Conservation (phyloP, 1,140 invertebrate genomes). For the Trichomalopsis sarcophagae region DNA sequence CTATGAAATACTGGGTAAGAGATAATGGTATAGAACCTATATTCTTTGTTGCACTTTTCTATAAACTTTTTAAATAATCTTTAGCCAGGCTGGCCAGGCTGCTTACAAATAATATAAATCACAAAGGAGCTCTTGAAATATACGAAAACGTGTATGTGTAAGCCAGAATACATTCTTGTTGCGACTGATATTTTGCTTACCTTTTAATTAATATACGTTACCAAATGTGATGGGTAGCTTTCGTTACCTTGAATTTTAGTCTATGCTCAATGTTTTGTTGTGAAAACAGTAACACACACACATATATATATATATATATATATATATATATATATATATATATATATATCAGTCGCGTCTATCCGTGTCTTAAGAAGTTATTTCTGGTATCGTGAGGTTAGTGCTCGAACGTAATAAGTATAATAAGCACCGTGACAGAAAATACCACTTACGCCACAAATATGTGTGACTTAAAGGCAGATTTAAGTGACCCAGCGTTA, state of each 20-base stretch:
- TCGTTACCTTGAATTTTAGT: background rate
- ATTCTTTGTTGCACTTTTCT: slow-evolving; percentile 33
- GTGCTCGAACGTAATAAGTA: too few relatives aligned
- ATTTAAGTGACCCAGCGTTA: too few relatives aligned
- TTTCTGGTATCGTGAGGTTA: too few relatives aligned
- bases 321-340: too few relatives aligned
- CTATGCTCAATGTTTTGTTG: too few relatives aligned
- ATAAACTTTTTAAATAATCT: background rate
- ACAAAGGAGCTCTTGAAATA: background rate
- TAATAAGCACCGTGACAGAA: too few relatives aligned
- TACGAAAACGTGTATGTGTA: background rate
- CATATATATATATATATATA: too few relatives aligned
- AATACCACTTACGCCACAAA: too few relatives aligned
- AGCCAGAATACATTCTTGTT: background rate
- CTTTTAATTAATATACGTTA: background rate
- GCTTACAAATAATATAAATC: background rate
- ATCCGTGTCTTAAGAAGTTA: too few relatives aligned
- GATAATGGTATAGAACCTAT: background rate
- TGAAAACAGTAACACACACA: too few relatives aligned
- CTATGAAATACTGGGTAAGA: background rate
- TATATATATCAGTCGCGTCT: too few relatives aligned
- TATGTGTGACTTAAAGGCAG: too few relatives aligned
- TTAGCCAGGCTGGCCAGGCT: slow-evolving; percentile 33
- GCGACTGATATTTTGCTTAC: slow-evolving; percentile 19
- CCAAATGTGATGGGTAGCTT: background rate